phyloP scores from a whole-genome alignment of 53 echinoderm and acorn worm species.

The Astropecten irregularis region DNA sequence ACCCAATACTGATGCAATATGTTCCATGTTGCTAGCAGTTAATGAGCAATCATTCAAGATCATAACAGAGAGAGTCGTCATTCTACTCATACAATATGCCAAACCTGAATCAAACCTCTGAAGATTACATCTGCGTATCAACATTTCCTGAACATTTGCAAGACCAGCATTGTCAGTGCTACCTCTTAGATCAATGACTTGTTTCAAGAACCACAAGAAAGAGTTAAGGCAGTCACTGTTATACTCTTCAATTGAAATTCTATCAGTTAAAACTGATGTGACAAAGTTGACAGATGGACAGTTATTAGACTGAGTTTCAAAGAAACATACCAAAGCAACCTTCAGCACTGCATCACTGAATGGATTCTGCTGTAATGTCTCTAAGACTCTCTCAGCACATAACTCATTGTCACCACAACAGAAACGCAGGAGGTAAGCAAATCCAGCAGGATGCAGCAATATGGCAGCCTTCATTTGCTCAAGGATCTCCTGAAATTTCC shows the following conservation, averaged over 20 bases:
- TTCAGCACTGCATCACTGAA: background rate
- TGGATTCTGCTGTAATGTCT: background rate
- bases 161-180: background rate
- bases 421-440: constrained; percentile 15
- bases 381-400: background rate
- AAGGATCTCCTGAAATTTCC: constrained; percentile 2
- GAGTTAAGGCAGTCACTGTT: constrained; percentile 25
- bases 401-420: constrained; percentile 37
- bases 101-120: constrained; percentile 11
- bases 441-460: background rate
- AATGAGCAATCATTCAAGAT: background rate
- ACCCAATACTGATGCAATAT: constrained; percentile 10
- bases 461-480: background rate
- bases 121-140: constrained; percentile 1
- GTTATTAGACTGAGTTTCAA: constrained; percentile 14
- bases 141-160: constrained; percentile 3
- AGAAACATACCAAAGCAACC: constrained; percentile 19
- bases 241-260: constrained; percentile 6
- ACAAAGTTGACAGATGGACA: background rate
- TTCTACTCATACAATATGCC: background rate
- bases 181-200: background rate
- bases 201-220: constrained; percentile 2
- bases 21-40: background rate
- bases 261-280: background rate
- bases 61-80: background rate